Conservation (phyloP, 2,888 invertebrate species). For the Trichogramma evanescens region DNA sequence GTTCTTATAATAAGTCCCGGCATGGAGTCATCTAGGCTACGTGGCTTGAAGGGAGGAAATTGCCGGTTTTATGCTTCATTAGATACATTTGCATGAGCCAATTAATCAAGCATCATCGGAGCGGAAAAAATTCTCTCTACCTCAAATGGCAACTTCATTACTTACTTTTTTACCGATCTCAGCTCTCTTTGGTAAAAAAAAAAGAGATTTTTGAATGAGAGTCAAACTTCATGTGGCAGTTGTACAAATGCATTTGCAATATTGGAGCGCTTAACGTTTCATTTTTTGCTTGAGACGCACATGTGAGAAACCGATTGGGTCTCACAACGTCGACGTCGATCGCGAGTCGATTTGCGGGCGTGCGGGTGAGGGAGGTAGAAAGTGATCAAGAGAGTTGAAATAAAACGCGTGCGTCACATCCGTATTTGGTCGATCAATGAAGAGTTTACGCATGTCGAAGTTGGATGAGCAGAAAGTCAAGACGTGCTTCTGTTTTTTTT, state of each 20-base stretch:
- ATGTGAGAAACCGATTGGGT: too few species aligned
- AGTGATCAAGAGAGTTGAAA: neutral
- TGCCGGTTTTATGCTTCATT: slow-evolving; percentile 38
- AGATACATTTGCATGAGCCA: slow-evolving; percentile 39
- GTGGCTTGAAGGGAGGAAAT: slow-evolving; percentile 18
- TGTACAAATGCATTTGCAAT: neutral
- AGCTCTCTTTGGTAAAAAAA: too few species aligned
- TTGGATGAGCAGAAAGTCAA: neutral
- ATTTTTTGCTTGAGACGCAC: neutral
- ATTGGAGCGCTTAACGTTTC: neutral
- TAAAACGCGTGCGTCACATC: slow-evolving; percentile 13
- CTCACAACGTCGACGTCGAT: too few species aligned
- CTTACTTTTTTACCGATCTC: slow-evolving; percentile 1
- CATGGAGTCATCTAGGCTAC: slow-evolving; percentile 37
- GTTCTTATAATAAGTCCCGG: slow-evolving; percentile 26
- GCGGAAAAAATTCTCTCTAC: too few species aligned
- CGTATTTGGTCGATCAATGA: slow-evolving; percentile 14
- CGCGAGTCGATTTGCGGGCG: neutral
- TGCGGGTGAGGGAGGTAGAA: neutral
- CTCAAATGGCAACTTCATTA: neutral
- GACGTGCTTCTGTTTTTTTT: neutral
- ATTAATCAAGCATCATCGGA: slow-evolving; percentile 31
- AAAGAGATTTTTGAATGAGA: neutral
- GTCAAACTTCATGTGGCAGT: neutral
- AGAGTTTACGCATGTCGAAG: neutral